These are phyloP conservation scores for Pseudocheirus occidentalis DNA, from an alignment of 2,797 vertebrate species.

Conservation along the genomic window DNA sequence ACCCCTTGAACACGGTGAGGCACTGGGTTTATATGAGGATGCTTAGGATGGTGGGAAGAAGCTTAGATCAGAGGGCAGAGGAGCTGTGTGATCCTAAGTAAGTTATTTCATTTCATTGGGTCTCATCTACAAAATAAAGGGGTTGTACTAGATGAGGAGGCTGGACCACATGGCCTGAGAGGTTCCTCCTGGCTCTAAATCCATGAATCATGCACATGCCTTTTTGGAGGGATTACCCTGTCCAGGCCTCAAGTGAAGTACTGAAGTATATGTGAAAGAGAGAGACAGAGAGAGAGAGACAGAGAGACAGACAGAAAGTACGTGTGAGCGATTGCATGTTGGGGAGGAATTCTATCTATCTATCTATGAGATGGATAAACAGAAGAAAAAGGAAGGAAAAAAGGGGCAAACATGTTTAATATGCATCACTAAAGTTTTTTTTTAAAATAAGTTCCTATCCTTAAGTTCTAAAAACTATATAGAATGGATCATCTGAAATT, in stretches of 20 bases:
- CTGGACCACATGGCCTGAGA: background rate
- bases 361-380: conserved; percentile 13
- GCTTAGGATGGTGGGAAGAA: background rate
- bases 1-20: background rate
- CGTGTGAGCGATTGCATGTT: background rate
- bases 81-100: background rate
- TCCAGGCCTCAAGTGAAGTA: background rate
- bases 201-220: background rate
- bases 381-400: conserved; percentile 35
- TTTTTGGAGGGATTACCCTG: background rate
- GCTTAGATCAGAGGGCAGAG: background rate
- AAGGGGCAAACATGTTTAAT: background rate
- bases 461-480: conserved; percentile 48
- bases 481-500: conserved; percentile 22
- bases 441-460: conserved; percentile 53
- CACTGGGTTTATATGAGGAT: background rate
- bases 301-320: too few species aligned
- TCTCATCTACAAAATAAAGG: too few species aligned
- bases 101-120: background rate
- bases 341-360: too few species aligned
- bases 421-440: background rate
- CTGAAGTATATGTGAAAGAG: background rate
- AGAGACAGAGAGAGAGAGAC: too few species aligned
- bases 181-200: background rate
- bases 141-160: too few species aligned